Evolutionary conservation across 53 echinoderm and acorn worm species (phyloP).

Genomic region (Luidia sarsii): DNA sequence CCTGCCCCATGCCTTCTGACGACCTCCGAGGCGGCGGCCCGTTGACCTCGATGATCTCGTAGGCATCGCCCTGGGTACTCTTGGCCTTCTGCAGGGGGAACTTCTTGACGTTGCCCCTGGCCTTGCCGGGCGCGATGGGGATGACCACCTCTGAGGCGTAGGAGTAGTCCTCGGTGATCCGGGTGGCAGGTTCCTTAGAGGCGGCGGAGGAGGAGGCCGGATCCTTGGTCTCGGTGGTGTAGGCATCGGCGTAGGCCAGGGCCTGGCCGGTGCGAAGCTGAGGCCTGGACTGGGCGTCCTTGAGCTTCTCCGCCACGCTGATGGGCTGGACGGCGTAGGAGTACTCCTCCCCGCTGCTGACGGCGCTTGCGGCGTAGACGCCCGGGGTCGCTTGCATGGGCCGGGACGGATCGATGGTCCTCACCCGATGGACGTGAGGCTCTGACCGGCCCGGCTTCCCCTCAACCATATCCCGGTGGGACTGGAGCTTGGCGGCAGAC

Average conservation of each 20-base stretch:
- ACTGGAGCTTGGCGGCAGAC: slow-evolving; percentile 21
- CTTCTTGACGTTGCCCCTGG: slow-evolving; percentile 1
- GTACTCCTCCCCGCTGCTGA: neutral
- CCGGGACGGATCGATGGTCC: neutral
- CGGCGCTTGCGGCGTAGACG: no score
- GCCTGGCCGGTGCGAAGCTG: slow-evolving; percentile 15
- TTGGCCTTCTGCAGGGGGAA: neutral
- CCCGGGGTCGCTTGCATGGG: slow-evolving; percentile 8
- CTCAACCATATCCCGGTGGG: slow-evolving; percentile 35
- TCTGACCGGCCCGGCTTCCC: neutral
- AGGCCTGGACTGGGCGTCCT: slow-evolving; percentile 28
- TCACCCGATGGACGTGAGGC: neutral
- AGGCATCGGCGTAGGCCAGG: slow-evolving; percentile 6
- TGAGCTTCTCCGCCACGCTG: slow-evolving; percentile 26
- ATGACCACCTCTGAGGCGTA: slow-evolving; percentile 33
- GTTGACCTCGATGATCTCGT: slow-evolving; percentile 32
- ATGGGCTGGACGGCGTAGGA: slow-evolving; percentile 17
- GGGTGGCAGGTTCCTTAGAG: neutral
- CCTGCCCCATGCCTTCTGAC: neutral
- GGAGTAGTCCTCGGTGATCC: slow-evolving; percentile 7
- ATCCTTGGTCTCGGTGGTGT: no score
- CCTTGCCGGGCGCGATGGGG: slow-evolving; percentile 5
- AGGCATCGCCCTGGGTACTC: neutral
- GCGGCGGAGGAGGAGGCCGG: neutral
- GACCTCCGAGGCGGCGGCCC: neutral